Evolutionary conservation across 2,888 invertebrate species (phyloP), one percentile per base, ranked within the genome.

Genomic region (Phalera bucephala): DNA sequence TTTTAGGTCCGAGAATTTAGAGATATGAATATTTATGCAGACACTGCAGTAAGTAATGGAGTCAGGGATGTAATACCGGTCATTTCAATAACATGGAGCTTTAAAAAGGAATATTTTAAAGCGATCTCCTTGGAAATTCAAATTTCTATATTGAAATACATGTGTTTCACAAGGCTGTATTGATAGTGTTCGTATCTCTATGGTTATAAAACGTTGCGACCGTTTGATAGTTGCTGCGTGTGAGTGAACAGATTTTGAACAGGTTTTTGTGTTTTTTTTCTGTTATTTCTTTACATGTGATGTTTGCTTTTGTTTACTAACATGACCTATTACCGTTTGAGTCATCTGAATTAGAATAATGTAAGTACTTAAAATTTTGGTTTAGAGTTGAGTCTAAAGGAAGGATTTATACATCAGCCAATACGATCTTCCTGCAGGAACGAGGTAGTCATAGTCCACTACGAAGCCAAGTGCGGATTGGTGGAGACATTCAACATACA

Each of bases 11-110:
- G 73, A 76, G 80, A 81, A 82, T 80, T 82, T 76, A 72, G 68
- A 80, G 75, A 81, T 83, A 87, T 85, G 83, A 85, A 87, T 87
- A 87, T 86, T 81, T 82, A 87, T 85, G 72, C 66, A 71, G 67
- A 71, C 69, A 71, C 73, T 79, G 76, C 70, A 80, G 80, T 79
- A 80, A 79, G 81, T 83, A 82, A 81, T 81, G 76, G 75, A 71
- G 63, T 70, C 52, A 48, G 64, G 65, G 67, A 72, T 78, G 69
- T 80, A 78, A 77, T 80, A 68, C 65, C 50, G 68, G 72, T 72
- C 69, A 72, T 81, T 83, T 79, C 72, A 80, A 79, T 82, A 78
- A 72, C 68, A 70, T 75, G 77, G 74, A 71, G 64, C 59, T 69
- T 72, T 72, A 69, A 70, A 73, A 71, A 70, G 62, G 68, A 70